Percentiles rank a stretch among this genome's conserved stretches.
These are phyloP conservation scores for Pangasius krempfi DNA, from an alignment of 2,797 vertebrate species.

Conservation along the genomic window DNA sequence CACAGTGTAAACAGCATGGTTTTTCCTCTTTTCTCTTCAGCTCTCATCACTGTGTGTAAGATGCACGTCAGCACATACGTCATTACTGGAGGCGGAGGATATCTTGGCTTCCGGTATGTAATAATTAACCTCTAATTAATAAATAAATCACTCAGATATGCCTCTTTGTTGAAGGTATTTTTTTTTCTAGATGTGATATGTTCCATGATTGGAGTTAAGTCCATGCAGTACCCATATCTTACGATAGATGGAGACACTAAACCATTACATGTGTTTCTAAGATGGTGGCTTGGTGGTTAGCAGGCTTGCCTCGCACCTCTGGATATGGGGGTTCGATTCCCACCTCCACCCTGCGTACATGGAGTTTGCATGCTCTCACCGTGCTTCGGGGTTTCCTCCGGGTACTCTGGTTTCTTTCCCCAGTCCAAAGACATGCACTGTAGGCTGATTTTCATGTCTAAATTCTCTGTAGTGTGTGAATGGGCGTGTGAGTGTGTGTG, in stretches of 20 bases:
- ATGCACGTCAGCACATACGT: conserved; percentile 69
- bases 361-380: too few relatives aligned
- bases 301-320: too few relatives aligned
- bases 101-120: conserved; percentile 91
- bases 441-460: too few relatives aligned
- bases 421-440: too few relatives aligned
- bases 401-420: too few relatives aligned
- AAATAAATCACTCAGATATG: neutral
- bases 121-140: conserved; percentile 1
- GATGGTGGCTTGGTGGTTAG: too few relatives aligned
- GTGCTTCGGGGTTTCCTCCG: too few relatives aligned
- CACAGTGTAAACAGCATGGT: neutral
- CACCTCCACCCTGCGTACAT: too few relatives aligned
- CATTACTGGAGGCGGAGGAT: conserved; percentile 92
- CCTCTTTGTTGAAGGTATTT: neutral
- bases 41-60: neutral
- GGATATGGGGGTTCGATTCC: too few relatives aligned
- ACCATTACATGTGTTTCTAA: neutral
- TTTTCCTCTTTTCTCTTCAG: neutral
- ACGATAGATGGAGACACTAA: conserved; percentile 40
- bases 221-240: neutral
- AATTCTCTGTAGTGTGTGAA: too few relatives aligned
- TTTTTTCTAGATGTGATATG: neutral
- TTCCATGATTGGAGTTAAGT: neutral
- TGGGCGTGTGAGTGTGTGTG: too few relatives aligned